A percentile compares a stretch with the other conserved stretches of the same genome.
These are phyloP conservation scores for Onchidella celtica DNA, from an alignment of 2,888 invertebrate genomes.

Conservation along the genomic window DNA sequence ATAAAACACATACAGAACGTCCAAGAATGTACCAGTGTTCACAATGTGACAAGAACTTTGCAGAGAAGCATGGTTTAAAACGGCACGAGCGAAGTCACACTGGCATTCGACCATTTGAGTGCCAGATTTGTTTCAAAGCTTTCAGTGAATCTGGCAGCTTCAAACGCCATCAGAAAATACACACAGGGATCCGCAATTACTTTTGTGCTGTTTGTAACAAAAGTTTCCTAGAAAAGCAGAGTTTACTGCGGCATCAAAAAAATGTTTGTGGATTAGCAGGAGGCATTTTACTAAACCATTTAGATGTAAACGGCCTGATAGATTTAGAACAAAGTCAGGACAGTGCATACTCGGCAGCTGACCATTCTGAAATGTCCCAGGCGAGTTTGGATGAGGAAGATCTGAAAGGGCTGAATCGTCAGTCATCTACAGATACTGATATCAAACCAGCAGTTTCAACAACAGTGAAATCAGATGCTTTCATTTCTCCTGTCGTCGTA, in stretches of 20 bases:
- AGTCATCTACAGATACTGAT: background rate
- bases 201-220: slow-evolving; percentile 26
- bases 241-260: slow-evolving; percentile 38
- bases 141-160: slow-evolving; percentile 47
- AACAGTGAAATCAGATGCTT: background rate
- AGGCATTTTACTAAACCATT: background rate
- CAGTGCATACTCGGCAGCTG: background rate
- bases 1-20: slow-evolving; percentile 32
- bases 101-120: slow-evolving; percentile 41
- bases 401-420: background rate
- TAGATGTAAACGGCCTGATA: background rate
- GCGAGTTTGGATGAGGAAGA: background rate
- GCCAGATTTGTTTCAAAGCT: slow-evolving; percentile 30
- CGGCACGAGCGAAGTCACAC: slow-evolving; percentile 39
- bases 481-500: background rate
- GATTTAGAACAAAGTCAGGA: background rate
- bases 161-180: slow-evolving; percentile 42
- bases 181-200: slow-evolving; percentile 35
- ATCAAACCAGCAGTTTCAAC: no score
- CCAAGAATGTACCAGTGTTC: slow-evolving; percentile 34
- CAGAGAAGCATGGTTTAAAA: slow-evolving; percentile 41
- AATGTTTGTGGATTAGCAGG: slow-evolving; percentile 33
- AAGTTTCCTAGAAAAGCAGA: slow-evolving; percentile 47
- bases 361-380: background rate
- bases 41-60: slow-evolving; percentile 38